Conservation (phyloP, 2,888 invertebrate genomes). For the Bombylius major region DNA sequence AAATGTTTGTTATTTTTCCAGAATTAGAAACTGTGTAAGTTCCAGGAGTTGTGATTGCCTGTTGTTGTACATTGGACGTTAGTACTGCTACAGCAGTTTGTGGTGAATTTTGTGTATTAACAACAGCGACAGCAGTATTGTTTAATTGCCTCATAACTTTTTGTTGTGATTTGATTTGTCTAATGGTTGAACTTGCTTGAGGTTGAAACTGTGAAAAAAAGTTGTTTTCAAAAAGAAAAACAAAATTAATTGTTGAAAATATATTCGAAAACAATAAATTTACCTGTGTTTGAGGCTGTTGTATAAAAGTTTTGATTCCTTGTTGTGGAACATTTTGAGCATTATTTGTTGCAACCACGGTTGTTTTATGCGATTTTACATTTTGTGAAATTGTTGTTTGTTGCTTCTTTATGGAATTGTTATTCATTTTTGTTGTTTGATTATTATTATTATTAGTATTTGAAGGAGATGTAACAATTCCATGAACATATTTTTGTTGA, state of each 20-base stretch:
- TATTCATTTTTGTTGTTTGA: slow-evolving; percentile 1
- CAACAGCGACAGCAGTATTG: slow-evolving; percentile 14
- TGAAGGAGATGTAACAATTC: slow-evolving; percentile 1
- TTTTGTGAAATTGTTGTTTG: not conserved
- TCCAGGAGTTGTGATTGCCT: slow-evolving; percentile 13
- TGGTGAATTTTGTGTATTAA: not conserved
- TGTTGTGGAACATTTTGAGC: slow-evolving; percentile 1
- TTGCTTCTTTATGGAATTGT: not conserved
- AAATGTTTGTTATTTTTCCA: slow-evolving; percentile 17
- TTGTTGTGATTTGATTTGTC: slow-evolving; percentile 17
- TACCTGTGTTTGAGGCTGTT: slow-evolving; percentile 3
- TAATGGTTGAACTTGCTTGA: slow-evolving; percentile 13
- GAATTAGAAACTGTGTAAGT: slow-evolving; percentile 21
- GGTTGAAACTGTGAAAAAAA: slow-evolving; percentile 13
- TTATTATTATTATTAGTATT: not conserved
- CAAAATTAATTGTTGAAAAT: too few relatives aligned
- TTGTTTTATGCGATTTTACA: too few relatives aligned
- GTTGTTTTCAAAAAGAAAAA: too few relatives aligned
- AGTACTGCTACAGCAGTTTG: not conserved
- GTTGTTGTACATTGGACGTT: slow-evolving; percentile 7
- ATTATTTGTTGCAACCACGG: too few relatives aligned
- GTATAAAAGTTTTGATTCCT: not conserved
- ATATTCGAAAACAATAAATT: not conserved
- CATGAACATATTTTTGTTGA: slow-evolving; percentile 25
- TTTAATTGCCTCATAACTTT: slow-evolving; percentile 32